Evolutionary conservation across 1,140 invertebrate genomes (phyloP), one percentile per base, ranked within the genome.

Genomic region (Bicyclus anynana): DNA sequence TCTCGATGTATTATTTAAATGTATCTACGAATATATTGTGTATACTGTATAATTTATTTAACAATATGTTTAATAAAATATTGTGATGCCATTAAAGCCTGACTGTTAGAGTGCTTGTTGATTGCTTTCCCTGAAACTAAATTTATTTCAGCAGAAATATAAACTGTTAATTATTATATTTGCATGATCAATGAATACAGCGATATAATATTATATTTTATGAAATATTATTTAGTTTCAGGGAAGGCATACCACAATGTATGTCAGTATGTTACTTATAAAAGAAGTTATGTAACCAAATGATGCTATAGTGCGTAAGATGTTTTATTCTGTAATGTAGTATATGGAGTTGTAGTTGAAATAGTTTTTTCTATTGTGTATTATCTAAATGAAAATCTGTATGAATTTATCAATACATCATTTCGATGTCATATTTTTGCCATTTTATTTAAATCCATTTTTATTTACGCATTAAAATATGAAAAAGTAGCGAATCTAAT

Each of bases 361-460:
- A 81, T 78, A 73, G 69, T 77, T 80, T 82, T 84, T 84, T 84
- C 74, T 87, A 81, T 77, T 78, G 74, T 82, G 78, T 84, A 83
- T 79, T 79, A 84, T 73, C 71, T 80, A 74, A 84, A 81, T 71
- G 77, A 72, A 75, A 84, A 83, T 75, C 77, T 85, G 74, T 84
- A 84, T 80, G 80, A 80, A 81, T 81, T 80, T 82, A 78, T 83
- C 62, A 84, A 80, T 79, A 87, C 81, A 84, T 84, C 77, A 77
- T 69, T 82, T 87, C 63, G 80, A 87, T 84, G 81, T 87, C 70
- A 64, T 59, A 26, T 53, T 51, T 42, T 29, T 56, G 59, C 2
- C 59, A 49, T 80, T 80, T 80, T 69, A 60, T 71, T 72, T 71
- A 38, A 48, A 27, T 12, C 52, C 50, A 42, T 9, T 27, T 54